A percentile compares a stretch with the other conserved stretches of the same genome.
Evolutionary conservation across 2,113 vertebrate genomes (phyloP).

Genomic region (Cyprinus carpio): DNA sequence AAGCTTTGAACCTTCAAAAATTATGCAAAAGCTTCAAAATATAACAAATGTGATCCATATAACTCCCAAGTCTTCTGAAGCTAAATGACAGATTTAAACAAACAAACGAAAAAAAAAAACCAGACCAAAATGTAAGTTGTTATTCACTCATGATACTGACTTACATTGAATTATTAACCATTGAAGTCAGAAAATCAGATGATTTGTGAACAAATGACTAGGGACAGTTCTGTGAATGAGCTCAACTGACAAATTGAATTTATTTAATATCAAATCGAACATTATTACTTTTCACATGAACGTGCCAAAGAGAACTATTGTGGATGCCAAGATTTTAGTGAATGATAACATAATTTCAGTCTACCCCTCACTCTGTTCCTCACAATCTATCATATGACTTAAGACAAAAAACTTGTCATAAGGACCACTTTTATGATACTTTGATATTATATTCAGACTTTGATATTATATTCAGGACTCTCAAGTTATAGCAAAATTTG

Average conservation of each 20-base stretch:
- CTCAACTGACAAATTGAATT: background rate
- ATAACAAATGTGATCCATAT: background rate
- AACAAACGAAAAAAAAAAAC: background rate
- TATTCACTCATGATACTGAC: background rate
- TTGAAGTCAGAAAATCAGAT: background rate
- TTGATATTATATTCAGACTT: background rate
- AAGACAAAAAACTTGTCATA: background rate
- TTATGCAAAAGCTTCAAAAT: background rate
- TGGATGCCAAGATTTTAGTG: background rate
- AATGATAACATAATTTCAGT: background rate
- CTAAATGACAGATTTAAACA: background rate
- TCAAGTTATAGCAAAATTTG: too few relatives aligned
- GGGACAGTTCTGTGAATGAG: background rate
- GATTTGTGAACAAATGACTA: background rate
- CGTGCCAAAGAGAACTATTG: background rate
- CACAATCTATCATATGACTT: background rate
- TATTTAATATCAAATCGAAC: background rate
- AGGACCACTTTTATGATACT: background rate
- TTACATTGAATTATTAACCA: background rate
- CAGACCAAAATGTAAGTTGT: background rate
- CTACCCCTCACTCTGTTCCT: background rate
- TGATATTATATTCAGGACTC: background rate
- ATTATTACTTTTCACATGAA: background rate
- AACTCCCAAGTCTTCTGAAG: background rate
- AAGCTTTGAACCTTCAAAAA: background rate